Evolutionary conservation across 2,797 vertebrate genomes (phyloP).

Genomic region (Helarctos malayanus): DNA sequence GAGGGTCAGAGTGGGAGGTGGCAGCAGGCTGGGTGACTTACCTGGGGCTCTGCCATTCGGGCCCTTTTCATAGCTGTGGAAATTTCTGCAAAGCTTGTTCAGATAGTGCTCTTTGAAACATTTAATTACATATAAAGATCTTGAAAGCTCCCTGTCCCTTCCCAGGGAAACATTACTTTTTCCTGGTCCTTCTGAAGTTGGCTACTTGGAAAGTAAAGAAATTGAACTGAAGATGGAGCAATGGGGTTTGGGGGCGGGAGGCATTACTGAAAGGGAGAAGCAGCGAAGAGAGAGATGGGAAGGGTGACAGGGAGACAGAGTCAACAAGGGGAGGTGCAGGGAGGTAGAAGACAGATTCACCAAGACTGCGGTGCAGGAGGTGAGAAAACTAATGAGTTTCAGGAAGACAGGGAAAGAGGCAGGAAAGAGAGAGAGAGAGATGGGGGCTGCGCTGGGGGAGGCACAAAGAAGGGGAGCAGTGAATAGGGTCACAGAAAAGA

Average conservation of each 20-base stretch:
- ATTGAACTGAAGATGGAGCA: slow-evolving; percentile 37
- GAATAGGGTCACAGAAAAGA: neutral
- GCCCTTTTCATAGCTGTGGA: neutral
- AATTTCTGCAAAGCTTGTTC: slow-evolving; percentile 9
- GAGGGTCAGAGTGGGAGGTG: neutral
- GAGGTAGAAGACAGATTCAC: neutral
- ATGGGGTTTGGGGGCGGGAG: accelerated
- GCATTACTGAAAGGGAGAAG: neutral
- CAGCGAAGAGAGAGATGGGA: neutral
- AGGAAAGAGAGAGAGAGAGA: neutral
- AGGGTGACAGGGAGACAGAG: neutral
- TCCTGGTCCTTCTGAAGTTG: slow-evolving; percentile 62
- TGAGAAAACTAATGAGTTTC: neutral
- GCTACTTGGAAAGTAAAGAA: slow-evolving; percentile 56
- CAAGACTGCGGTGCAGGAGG: neutral
- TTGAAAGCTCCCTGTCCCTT: slow-evolving; percentile 57
- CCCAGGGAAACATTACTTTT: slow-evolving; percentile 61
- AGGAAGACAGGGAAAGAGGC: neutral
- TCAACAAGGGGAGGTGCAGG: neutral
- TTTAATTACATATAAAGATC: slow-evolving; percentile 68
- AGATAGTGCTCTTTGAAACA: slow-evolving; percentile 50
- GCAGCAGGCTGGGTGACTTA: neutral
- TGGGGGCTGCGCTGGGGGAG: neutral
- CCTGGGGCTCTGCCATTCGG: neutral
- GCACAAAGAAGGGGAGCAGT: neutral